Evolutionary conservation across 2,113 vertebrate genomes (phyloP).

Genomic region (Paralichthys olivaceus): DNA sequence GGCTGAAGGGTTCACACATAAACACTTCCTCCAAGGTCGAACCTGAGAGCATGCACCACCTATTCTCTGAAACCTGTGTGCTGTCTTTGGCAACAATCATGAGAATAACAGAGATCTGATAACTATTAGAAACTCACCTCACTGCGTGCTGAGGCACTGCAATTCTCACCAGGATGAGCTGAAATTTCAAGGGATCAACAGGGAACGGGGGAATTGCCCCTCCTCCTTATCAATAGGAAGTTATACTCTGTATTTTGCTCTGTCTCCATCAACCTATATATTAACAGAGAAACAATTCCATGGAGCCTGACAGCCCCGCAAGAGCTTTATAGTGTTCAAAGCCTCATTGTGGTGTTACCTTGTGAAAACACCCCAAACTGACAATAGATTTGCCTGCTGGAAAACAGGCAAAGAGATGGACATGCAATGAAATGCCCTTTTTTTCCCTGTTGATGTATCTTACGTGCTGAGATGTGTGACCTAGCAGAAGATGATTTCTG

Average conservation of each 20-base stretch:
- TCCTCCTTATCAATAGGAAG: slow-evolving; percentile 53
- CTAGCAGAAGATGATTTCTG: slow-evolving; percentile 50
- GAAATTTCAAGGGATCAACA: slow-evolving; percentile 49
- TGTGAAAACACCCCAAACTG: slow-evolving; percentile 44
- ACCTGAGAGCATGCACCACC: slow-evolving; percentile 33
- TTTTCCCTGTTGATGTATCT: slow-evolving; percentile 34
- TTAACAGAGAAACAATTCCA: slow-evolving; percentile 75
- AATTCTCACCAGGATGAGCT: slow-evolving; percentile 47
- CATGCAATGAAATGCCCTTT: slow-evolving; percentile 18
- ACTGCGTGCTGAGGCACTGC: slow-evolving; percentile 45
- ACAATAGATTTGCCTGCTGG: slow-evolving; percentile 28
- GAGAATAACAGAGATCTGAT: slow-evolving; percentile 56
- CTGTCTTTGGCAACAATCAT: slow-evolving; percentile 55
- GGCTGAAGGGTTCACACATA: slow-evolving; percentile 66
- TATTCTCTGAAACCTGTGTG: slow-evolving; percentile 43
- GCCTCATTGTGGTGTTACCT: slow-evolving; percentile 37
- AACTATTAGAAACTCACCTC: slow-evolving; percentile 50
- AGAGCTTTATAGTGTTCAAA: slow-evolving; percentile 53
- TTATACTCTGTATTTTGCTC: slow-evolving; percentile 43
- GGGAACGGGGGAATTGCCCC: slow-evolving; percentile 41
- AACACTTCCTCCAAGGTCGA: slow-evolving; percentile 73
- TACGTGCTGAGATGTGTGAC: slow-evolving; percentile 50
- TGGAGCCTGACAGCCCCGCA: slow-evolving; percentile 58
- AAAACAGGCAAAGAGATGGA: slow-evolving; percentile 24
- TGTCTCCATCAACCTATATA: slow-evolving; percentile 76